These are phyloP conservation scores for Holocentrus rufus DNA, from an alignment of 2,797 vertebrate genomes.

Conservation along the genomic window DNA sequence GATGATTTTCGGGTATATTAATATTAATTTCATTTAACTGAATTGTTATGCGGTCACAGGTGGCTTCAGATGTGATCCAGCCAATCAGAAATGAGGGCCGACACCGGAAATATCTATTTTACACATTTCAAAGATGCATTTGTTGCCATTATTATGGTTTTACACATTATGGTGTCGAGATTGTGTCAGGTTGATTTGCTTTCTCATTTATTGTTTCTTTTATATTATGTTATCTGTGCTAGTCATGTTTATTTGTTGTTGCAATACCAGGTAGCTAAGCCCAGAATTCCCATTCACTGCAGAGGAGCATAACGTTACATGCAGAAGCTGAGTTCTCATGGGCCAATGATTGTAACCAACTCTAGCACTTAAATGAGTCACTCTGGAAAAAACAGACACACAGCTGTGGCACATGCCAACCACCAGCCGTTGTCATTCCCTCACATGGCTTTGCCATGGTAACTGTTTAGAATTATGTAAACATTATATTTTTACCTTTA, in stretches of 20 bases:
- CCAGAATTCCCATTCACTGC: background rate
- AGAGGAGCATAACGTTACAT: background rate
- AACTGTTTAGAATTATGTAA: constrained; percentile 55
- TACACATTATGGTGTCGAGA: no score
- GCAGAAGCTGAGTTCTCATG: background rate
- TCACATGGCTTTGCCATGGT: constrained; percentile 53
- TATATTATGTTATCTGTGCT: no score
- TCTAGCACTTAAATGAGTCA: constrained; percentile 64
- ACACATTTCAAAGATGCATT: no score
- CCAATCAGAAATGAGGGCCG: no score
- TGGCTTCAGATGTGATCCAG: no score
- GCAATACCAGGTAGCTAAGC: background rate
- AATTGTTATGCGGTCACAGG: no score
- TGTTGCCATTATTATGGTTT: no score
- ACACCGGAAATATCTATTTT: no score
- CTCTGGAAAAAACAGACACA: constrained; percentile 53
- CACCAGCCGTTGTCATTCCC: constrained; percentile 10
- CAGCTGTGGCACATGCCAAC: constrained; percentile 25
- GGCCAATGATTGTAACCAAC: constrained; percentile 1
- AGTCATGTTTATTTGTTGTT: background rate
- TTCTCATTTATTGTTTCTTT: background rate
- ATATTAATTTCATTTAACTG: no score
- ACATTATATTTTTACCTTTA: constrained; percentile 36
- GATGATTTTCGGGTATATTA: background rate
- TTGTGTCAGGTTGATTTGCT: no score